Evolutionary conservation across 2,888 invertebrate genomes (phyloP).

Genomic region (Margaritifera margaritifera): DNA sequence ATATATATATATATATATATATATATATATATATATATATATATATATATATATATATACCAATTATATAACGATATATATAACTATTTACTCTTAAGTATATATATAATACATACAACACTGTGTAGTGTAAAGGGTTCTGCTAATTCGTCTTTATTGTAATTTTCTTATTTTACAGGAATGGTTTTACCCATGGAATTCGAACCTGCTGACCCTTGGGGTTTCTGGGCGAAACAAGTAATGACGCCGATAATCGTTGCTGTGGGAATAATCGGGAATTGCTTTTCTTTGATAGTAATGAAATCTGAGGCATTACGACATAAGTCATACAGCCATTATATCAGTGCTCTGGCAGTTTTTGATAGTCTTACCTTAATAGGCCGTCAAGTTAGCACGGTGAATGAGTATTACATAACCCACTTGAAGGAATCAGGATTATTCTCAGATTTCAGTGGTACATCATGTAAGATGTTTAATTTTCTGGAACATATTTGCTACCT

Average conservation of each 20-base stretch:
- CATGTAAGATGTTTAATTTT: constrained; percentile 65
- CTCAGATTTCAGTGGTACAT: constrained; percentile 44
- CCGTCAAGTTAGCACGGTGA: constrained; percentile 41
- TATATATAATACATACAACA: too few relatives aligned
- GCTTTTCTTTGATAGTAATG: constrained; percentile 65
- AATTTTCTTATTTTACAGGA: too few relatives aligned
- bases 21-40: too few relatives aligned
- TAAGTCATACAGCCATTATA: constrained; percentile 69
- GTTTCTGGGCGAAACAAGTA: constrained; percentile 61
- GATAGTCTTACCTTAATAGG: constrained; percentile 61
- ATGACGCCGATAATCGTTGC: constrained; percentile 58
- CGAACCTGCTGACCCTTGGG: constrained; percentile 28
- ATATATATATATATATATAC: too few relatives aligned
- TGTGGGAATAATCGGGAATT: constrained; percentile 66
- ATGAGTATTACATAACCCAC: constrained; percentile 36
- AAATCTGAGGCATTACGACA: constrained; percentile 58
- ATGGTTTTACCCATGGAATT: background rate
- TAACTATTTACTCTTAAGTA: too few relatives aligned
- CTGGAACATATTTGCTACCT: constrained; percentile 60
- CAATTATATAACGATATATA: too few relatives aligned
- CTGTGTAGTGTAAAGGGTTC: too few relatives aligned
- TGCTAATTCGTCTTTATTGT: too few relatives aligned
- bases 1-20: too few relatives aligned
- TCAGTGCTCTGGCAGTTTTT: constrained; percentile 65
- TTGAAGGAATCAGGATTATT: constrained; percentile 30